Evolutionary conservation across 2,888 invertebrate species (phyloP).

Genomic region (Tanypteryx hageni): DNA sequence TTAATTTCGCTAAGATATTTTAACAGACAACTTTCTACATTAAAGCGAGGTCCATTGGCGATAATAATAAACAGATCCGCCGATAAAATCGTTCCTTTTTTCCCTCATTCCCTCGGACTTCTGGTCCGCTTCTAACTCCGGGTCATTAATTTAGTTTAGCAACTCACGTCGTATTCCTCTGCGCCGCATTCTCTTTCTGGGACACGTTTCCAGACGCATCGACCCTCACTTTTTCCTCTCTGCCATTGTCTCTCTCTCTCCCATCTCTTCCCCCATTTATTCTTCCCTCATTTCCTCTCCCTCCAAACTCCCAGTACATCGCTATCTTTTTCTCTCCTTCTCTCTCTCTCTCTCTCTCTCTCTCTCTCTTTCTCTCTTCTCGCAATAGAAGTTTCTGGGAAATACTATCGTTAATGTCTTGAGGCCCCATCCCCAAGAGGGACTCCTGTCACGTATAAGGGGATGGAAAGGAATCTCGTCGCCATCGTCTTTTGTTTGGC

Average conservation of each 20-base stretch:
- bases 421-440: not conserved
- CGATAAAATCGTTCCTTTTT: not conserved
- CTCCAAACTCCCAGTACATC: not conserved
- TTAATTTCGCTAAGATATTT: too few species aligned
- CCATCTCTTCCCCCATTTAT: not conserved
- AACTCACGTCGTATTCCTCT: not conserved
- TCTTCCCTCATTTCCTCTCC: too few species aligned
- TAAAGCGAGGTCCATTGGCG: too few species aligned
- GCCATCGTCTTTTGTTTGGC: not conserved
- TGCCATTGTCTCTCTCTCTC: not conserved
- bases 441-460: not conserved
- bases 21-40: too few species aligned
- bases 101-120: not conserved
- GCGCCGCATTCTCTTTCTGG: not conserved
- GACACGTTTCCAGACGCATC: not conserved
- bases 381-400: not conserved
- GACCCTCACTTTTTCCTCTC: not conserved
- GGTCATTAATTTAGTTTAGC: slow-evolving; percentile 32
- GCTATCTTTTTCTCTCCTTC: too few species aligned
- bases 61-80: too few species aligned
- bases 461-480: not conserved
- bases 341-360: not conserved
- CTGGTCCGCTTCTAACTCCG: not conserved
- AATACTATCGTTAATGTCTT: not conserved
- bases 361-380: not conserved